Conservation (phyloP, 2,797 vertebrate genomes). For the Nothura maculosa region DNA sequence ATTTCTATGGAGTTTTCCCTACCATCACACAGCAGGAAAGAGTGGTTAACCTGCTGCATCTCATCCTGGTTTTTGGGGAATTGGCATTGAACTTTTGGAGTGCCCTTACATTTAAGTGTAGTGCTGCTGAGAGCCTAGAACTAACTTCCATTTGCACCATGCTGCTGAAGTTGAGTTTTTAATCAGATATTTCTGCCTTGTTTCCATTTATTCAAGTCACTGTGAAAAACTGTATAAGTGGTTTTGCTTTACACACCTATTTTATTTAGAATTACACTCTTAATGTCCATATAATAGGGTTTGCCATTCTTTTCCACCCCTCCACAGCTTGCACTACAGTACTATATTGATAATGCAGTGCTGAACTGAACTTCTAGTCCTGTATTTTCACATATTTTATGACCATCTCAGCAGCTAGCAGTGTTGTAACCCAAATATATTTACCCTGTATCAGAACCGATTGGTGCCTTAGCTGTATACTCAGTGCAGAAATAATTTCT, state of each 20-base stretch:
- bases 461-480: neutral
- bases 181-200: neutral
- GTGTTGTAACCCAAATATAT: neutral
- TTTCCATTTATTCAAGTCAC: neutral
- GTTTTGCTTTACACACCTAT: neutral
- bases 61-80: neutral
- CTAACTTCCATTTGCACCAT: neutral
- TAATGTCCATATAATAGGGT: neutral
- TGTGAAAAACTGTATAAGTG: neutral
- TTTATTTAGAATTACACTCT: neutral
- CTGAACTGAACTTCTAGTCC: neutral
- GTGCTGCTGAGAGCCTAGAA: neutral
- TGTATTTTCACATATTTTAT: neutral
- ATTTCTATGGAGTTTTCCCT: neutral
- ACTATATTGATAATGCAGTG: too few relatives aligned
- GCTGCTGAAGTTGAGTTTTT: neutral
- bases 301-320: neutral
- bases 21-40: neutral
- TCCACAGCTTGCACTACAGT: neutral
- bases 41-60: neutral
- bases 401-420: neutral
- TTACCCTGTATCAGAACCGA: constrained; percentile 6
- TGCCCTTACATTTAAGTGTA: neutral
- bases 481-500: constrained; percentile 11
- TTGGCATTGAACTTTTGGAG: neutral